Evolutionary conservation across 1,140 invertebrate genomes (phyloP).

Genomic region (Drosophila ohnishii): DNA sequence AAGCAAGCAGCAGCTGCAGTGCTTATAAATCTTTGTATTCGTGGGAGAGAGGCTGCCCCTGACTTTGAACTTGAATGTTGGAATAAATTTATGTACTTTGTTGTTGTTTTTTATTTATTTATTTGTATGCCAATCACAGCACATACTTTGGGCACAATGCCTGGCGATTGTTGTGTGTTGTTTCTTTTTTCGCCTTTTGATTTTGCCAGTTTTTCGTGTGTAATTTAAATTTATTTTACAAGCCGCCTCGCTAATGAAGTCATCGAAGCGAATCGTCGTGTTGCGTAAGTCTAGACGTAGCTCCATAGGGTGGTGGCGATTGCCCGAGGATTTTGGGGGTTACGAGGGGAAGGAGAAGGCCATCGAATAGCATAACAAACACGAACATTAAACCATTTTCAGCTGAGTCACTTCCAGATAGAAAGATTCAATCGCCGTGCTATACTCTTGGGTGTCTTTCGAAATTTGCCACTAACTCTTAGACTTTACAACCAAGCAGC

Average conservation of each 20-base stretch:
- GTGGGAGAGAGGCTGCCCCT: constrained; percentile 44
- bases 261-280: constrained; percentile 41
- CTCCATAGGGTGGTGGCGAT: constrained; percentile 26
- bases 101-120: constrained; percentile 14
- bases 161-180: constrained; percentile 29
- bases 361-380: constrained; percentile 40
- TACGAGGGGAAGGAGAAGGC: constrained; percentile 37
- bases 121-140: constrained; percentile 26
- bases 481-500: not conserved
- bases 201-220: constrained; percentile 38
- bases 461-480: constrained; percentile 7
- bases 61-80: constrained; percentile 65
- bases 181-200: constrained; percentile 12
- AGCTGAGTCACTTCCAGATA: constrained; percentile 25
- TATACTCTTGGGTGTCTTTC: constrained; percentile 14
- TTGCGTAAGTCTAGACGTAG: constrained; percentile 47
- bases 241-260: constrained; percentile 50
- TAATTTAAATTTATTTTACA: constrained; percentile 62
- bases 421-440: constrained; percentile 18
- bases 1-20: not conserved
- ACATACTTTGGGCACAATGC: constrained; percentile 35
- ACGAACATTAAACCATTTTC: constrained; percentile 36
- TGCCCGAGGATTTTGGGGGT: constrained; percentile 18
- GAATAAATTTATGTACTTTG: constrained; percentile 45
- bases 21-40: constrained; percentile 21